Evolutionary conservation across 2,888 invertebrate genomes (phyloP).

Genomic region (Ophion ellenae): DNA sequence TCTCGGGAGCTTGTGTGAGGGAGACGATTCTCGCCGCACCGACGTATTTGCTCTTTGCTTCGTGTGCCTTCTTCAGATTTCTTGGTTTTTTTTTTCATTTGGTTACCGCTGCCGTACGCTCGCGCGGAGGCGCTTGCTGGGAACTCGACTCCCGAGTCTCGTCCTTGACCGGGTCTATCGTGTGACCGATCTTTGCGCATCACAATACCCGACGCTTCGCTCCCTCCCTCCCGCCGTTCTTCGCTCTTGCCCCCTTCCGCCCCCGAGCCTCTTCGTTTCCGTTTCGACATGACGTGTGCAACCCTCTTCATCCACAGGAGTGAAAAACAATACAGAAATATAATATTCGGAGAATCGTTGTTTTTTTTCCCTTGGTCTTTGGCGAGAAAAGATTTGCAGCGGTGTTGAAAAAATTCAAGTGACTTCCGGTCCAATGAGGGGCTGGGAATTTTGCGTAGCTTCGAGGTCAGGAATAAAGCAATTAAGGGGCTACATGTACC

Average conservation of each 20-base stretch:
- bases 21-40: slow-evolving; percentile 3
- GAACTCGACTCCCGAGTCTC: slow-evolving; percentile 78
- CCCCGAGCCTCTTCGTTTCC: slow-evolving; percentile 67
- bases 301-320: slow-evolving; percentile 50
- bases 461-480: no score
- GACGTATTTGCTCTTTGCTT: slow-evolving; percentile 17
- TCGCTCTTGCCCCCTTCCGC: slow-evolving; percentile 36
- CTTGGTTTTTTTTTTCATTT: slow-evolving; percentile 35
- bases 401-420: no score
- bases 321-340: neutral
- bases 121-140: slow-evolving; percentile 75
- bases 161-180: slow-evolving; percentile 83
- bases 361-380: neutral
- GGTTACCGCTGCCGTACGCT: slow-evolving; percentile 58
- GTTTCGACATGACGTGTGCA: slow-evolving; percentile 68
- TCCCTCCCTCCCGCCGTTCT: slow-evolving; percentile 47
- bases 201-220: slow-evolving; percentile 78
- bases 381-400: neutral
- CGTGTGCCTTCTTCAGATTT: slow-evolving; percentile 15
- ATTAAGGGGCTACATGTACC: no score
- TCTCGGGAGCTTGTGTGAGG: neutral
- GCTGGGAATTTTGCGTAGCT: no score
- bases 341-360: neutral
- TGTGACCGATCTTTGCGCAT: slow-evolving; percentile 82
- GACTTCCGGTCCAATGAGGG: no score